phyloP scores from a whole-genome alignment of 1,140 invertebrate genomes.

The Brachionus manjavacas region DNA sequence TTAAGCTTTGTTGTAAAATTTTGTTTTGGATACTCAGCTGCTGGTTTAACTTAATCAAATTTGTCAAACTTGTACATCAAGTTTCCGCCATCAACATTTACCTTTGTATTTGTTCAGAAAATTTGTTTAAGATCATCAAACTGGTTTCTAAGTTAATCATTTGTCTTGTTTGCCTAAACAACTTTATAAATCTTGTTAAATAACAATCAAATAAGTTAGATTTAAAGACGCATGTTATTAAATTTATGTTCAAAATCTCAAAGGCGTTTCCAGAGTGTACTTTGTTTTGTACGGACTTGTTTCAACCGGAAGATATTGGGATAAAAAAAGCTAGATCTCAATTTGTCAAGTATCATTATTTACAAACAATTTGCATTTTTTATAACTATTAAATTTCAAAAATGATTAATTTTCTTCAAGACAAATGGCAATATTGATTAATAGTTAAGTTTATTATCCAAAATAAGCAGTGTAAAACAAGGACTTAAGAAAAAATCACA shows the following conservation, averaged over 20 bases:
- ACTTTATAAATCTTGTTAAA: neutral
- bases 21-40: neutral
- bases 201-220: neutral
- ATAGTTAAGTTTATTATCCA: neutral
- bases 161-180: neutral
- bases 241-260: neutral
- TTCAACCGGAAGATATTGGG: neutral
- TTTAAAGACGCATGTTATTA: neutral
- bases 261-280: neutral
- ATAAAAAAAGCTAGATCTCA: neutral
- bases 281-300: neutral
- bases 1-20: no score
- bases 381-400: neutral
- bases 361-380: neutral
- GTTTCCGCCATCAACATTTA: neutral
- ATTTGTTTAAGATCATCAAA: neutral
- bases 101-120: neutral
- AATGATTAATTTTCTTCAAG: neutral
- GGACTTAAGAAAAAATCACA: neutral
- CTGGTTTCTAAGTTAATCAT: neutral
- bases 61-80: neutral
- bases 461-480: neutral
- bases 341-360: neutral
- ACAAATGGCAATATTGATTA: neutral
- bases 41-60: neutral